A percentile compares a stretch with the other conserved stretches of the same genome.
Conservation (phyloP, 2,888 invertebrate genomes). For the Tipula confusa region DNA sequence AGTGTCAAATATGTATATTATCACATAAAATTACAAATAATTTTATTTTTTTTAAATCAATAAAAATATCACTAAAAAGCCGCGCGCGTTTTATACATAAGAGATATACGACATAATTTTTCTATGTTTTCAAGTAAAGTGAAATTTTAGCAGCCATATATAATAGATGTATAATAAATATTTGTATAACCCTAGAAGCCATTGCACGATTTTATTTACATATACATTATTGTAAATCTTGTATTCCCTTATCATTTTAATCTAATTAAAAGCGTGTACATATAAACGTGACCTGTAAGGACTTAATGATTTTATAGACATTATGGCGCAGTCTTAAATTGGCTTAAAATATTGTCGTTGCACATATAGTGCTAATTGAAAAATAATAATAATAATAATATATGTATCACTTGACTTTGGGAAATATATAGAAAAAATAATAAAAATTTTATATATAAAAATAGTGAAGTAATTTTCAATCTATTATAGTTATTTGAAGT, state of each 20-base stretch:
- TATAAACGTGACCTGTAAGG: not conserved
- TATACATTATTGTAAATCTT: too few relatives aligned
- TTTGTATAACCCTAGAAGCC: not conserved
- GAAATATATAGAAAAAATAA: not conserved
- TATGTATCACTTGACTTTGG: not conserved
- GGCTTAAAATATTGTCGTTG: not conserved
- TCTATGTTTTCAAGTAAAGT: not conserved
- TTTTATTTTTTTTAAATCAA: not conserved
- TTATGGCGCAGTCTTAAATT: not conserved
- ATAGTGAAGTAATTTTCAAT: not conserved
- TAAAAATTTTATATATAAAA: not conserved
- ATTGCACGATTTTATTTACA: not conserved
- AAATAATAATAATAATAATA: not conserved
- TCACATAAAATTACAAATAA: not conserved
- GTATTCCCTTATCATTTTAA: too few relatives aligned
- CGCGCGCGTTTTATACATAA: not conserved
- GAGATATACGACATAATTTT: not conserved
- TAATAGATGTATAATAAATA: not conserved
- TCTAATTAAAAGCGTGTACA: too few relatives aligned
- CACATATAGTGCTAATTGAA: not conserved
- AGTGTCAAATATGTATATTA: not conserved
- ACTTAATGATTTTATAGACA: not conserved
- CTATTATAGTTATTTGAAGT: not conserved
- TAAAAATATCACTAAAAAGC: not conserved
- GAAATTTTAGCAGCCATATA: not conserved